These are phyloP conservation scores for Ceyx erithaca DNA, from an alignment of 2,797 vertebrate species.

Conservation along the genomic window DNA sequence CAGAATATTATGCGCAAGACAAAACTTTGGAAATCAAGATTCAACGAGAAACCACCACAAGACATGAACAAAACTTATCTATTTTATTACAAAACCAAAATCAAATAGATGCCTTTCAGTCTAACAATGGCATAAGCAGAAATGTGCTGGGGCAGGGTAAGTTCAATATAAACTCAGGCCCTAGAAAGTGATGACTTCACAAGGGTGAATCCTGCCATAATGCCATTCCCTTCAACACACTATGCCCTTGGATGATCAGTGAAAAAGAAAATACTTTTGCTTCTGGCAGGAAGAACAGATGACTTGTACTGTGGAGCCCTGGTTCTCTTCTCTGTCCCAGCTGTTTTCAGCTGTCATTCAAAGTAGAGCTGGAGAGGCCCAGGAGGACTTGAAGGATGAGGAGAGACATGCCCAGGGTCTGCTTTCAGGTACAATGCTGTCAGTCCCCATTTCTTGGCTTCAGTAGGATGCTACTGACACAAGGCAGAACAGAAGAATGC, in stretches of 20 bases:
- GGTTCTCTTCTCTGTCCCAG: slow-evolving; percentile 39
- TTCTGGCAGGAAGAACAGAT: background rate
- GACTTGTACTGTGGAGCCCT: background rate
- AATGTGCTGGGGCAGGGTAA: background rate
- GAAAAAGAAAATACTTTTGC: background rate
- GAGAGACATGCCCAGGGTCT: background rate
- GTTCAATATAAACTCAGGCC: background rate
- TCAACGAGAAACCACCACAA: slow-evolving; percentile 11
- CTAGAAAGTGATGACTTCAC: background rate
- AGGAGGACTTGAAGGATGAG: background rate
- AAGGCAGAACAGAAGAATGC: background rate
- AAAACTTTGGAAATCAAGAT: background rate
- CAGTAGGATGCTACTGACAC: background rate
- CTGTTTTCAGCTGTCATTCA: background rate
- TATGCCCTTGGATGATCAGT: background rate
- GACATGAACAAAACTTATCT: slow-evolving; percentile 36
- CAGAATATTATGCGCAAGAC: background rate
- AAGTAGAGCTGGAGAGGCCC: background rate
- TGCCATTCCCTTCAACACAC: background rate
- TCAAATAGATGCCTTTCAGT: slow-evolving; percentile 37
- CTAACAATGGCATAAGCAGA: slow-evolving; percentile 5
- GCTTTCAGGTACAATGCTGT: background rate
- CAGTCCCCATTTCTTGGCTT: background rate
- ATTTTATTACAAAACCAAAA: slow-evolving; percentile 71
- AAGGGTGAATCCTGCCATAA: background rate